Evolutionary conservation across 2,888 invertebrate genomes (phyloP).

Genomic region (Cheilosia grossa): DNA sequence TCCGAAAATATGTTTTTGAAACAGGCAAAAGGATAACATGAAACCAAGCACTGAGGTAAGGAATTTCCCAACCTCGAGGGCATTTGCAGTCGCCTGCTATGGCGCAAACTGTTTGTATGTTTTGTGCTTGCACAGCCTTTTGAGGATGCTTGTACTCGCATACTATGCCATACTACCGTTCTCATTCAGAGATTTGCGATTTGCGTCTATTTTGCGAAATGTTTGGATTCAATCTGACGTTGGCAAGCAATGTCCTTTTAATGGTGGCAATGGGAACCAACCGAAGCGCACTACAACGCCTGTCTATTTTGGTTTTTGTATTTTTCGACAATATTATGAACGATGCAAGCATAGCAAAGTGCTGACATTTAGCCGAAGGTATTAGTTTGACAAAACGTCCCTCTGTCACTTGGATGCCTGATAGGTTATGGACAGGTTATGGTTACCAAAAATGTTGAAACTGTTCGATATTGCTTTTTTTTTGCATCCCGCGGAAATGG

Average conservation of each 20-base stretch:
- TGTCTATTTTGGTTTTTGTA: background rate
- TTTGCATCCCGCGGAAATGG: too few relatives aligned
- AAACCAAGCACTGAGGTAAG: constrained; percentile 59
- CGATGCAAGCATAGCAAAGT: background rate
- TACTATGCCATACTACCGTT: background rate
- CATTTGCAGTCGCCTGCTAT: background rate
- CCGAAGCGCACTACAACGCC: background rate
- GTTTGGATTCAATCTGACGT: constrained; percentile 19
- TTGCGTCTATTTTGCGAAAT: constrained; percentile 4
- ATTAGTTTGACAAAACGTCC: background rate
- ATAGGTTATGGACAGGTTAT: too few relatives aligned
- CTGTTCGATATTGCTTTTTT: too few relatives aligned
- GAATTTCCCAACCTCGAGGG: constrained; percentile 59
- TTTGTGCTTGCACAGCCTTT: constrained; percentile 3
- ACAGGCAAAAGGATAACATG: constrained; percentile 61
- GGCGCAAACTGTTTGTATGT: constrained; percentile 15
- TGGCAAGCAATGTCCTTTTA: background rate
- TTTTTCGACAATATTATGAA: background rate
- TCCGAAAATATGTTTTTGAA: constrained; percentile 69
- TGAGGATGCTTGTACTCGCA: constrained; percentile 2
- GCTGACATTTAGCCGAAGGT: constrained; percentile 21
- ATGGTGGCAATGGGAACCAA: background rate
- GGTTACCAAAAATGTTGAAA: too few relatives aligned
- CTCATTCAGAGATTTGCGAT: constrained; percentile 5
- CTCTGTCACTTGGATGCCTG: background rate